phyloP scores from a whole-genome alignment of 2,797 vertebrate genomes.

The Ara ararauna region DNA sequence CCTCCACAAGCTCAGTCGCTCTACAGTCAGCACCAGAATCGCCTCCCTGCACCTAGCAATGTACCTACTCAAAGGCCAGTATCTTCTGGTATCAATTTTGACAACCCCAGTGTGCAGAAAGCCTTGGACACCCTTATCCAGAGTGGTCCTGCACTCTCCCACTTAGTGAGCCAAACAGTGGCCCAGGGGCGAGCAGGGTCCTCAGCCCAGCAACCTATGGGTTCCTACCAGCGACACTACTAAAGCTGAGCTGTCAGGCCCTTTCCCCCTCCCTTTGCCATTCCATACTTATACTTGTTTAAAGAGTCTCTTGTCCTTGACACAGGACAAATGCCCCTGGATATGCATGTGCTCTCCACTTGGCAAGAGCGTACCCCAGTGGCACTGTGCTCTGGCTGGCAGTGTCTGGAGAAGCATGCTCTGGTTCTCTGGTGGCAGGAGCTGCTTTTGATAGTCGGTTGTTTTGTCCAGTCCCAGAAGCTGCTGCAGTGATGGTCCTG shows the following conservation, averaged over 20 bases:
- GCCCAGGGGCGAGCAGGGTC: constrained; percentile 73
- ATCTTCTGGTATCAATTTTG: constrained; percentile 92
- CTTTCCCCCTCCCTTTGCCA: constrained; percentile 37
- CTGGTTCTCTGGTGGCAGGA: not conserved
- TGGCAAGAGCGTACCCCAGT: constrained; percentile 24
- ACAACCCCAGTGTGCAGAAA: constrained; percentile 98
- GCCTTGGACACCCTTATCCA: constrained; percentile 97
- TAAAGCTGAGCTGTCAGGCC: constrained; percentile 53
- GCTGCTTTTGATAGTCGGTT: not conserved
- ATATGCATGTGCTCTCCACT: constrained; percentile 48
- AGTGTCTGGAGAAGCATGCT: not conserved
- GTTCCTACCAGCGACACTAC: constrained; percentile 92
- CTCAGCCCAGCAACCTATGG: constrained; percentile 81
- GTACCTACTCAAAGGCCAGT: constrained; percentile 78
- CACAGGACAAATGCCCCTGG: constrained; percentile 6
- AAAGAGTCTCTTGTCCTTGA: constrained; percentile 40
- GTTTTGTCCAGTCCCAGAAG: not conserved
- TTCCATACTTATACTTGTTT: constrained; percentile 68
- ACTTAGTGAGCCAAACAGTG: constrained; percentile 84
- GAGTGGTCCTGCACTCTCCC: constrained; percentile 93
- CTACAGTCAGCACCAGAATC: constrained; percentile 79
- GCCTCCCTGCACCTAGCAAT: constrained; percentile 76
- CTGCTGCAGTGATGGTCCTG: not conserved
- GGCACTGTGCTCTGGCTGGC: not conserved
- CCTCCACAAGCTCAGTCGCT: constrained; percentile 72